Base-by-base conservation (phyloP, 2,888 invertebrate species). In the Apodemia zela region DNA sequence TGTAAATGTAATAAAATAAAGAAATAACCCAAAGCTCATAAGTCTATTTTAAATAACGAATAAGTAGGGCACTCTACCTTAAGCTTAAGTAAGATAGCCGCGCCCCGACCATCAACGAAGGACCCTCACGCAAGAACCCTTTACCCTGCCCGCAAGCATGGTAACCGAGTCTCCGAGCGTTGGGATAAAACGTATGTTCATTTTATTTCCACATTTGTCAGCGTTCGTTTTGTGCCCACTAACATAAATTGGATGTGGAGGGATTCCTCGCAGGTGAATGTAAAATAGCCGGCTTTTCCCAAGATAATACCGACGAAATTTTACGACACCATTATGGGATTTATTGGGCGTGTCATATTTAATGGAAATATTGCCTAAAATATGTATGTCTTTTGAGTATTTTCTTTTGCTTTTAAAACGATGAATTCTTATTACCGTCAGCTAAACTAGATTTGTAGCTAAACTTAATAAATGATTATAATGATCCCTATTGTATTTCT, bases 161-260 rank as follows among this genome's bases (percentile, higher is more conserved):
- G 82, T 84, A 84, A 82, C 85, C 82, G 82, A 85, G 81, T 85
- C 82, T 82, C 80, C 76, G 81, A 82, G 78, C 83, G 84, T 81
- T 81, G 77, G 89, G 87, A 89, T 89, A 89, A 89, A 89, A 89
- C 88, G 87, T 89, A 86, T 87, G 89, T 89, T 89, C 89, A 88
- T 89, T 89, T 90, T 89, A 89, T 90, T 89, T 90, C 84, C 85
- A 87, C 89, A 90, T 91, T 91, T 90, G 90, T 91, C 90, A 91
- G 88, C 89, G 85, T 90, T 90, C 90, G 89, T 89, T 90, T 89
- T 89, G 89, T 89, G 87, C 89, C 88, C 89, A 89, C 89, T 89
- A 90, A 90, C 90, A 89, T 90, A 91, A 90, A 90, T 90, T 90
- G 90, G 88, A 89, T 85, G 87, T 81, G 84, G 85, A 89, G 89